Conservation (phyloP, 1,140 invertebrate species). For the Phthorimaea operculella region DNA sequence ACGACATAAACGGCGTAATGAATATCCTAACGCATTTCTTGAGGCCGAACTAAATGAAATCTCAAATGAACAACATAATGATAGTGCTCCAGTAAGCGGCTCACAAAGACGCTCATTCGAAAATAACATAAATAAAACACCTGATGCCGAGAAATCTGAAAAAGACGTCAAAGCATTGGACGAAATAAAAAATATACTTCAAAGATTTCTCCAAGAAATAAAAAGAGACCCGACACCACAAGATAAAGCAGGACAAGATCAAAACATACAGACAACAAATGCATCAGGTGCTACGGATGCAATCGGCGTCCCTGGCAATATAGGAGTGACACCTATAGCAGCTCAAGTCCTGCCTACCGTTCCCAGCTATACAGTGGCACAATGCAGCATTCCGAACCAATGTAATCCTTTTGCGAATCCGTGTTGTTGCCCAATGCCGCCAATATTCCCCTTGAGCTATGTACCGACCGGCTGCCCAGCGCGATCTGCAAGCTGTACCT, state of each 20-base stretch:
- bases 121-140: conserved; percentile 31
- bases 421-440: conserved; percentile 44
- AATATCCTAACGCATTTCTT: background rate
- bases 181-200: conserved; percentile 57
- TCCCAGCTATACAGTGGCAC: background rate
- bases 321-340: too few relatives aligned
- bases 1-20: background rate
- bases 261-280: background rate
- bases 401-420: conserved; percentile 33
- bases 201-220: conserved; percentile 51
- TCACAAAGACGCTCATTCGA: background rate
- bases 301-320: too few relatives aligned
- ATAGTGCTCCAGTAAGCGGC: too few relatives aligned
- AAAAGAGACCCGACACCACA: conserved; percentile 41
- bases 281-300: too few relatives aligned
- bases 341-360: background rate
- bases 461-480: conserved; percentile 39
- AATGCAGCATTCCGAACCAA: background rate
- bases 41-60: conserved; percentile 10
- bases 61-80: background rate
- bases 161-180: conserved; percentile 49
- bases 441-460: conserved; percentile 47
- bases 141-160: conserved; percentile 10
- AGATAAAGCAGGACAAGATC: conserved; percentile 22
- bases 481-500: conserved; percentile 42